Percentiles rank a stretch among this genome's conserved stretches.
Evolutionary conservation across 2,797 vertebrate genomes (phyloP).

Genomic region (Acestrorhynchus altus): DNA sequence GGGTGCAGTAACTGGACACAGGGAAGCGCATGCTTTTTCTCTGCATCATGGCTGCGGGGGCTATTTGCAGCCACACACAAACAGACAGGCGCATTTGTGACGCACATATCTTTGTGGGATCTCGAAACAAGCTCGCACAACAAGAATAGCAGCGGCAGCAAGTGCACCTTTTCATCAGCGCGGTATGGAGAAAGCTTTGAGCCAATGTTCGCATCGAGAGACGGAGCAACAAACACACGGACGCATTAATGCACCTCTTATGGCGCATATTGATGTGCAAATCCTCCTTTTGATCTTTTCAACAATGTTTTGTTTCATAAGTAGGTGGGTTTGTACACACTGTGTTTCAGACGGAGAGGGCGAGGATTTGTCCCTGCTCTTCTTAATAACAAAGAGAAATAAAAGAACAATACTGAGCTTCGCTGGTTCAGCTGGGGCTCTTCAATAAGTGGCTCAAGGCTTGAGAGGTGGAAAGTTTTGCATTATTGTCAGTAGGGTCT

Average conservation of each 20-base stretch:
- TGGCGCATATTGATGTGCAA: conserved; percentile 70
- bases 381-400: conserved; percentile 38
- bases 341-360: conserved; percentile 21
- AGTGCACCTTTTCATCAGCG: conserved; percentile 48
- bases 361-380: conserved; percentile 20
- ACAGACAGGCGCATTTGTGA: conserved; percentile 52
- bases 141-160: conserved; percentile 51
- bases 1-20: conserved; percentile 19
- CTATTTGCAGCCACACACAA: conserved; percentile 50
- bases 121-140: conserved; percentile 47
- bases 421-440: conserved; percentile 21
- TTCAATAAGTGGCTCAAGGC: too few relatives aligned
- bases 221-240: conserved; percentile 39
- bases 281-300: conserved; percentile 65
- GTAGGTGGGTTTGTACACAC: conserved; percentile 60
- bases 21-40: conserved; percentile 26
- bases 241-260: conserved; percentile 61
- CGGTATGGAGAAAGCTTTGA: conserved; percentile 41
- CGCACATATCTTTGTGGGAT: conserved; percentile 54
- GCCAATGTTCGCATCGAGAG: conserved; percentile 45
- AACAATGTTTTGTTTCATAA: conserved; percentile 55
- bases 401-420: too few relatives aligned
- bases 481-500: too few relatives aligned
- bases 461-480: too few relatives aligned
- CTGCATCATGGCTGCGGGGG: conserved; percentile 30